Base-by-base conservation (phyloP, 2,797 vertebrate genomes). In the Emys orbicularis region DNA sequence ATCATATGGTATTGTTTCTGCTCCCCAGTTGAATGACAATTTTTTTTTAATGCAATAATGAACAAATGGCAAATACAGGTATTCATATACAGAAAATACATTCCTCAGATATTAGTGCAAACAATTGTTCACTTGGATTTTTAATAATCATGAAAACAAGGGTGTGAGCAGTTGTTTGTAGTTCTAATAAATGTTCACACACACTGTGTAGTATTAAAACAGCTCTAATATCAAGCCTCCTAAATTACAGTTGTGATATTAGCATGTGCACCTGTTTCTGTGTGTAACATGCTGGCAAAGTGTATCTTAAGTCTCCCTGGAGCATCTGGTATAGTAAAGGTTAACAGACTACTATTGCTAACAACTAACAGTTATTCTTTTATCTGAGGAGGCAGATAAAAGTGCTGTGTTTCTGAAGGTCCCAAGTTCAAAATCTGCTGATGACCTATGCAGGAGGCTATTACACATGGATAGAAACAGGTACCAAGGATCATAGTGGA, bases 351-450 rank as follows among this genome's bases (percentile, higher is more conserved):
- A 31, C n/a, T 91, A 50, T 0, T 80, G 25, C 54, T 81, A 8
- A 86, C 56, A 80, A 81, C 29, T 79, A 6, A 53, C 1, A 1
- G 5, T 18, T 56, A 0, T 1, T 1, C 0, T n/a, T 47, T 6
- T 34, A 44, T 53, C 85, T 84, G 41, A 89, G 25, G 86, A 81
- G 7, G 23, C 54, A 56, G 23, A 25, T 56, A 56, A 56, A 56
- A 83, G 53, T 13, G 12, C 6, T 86, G 11, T 3, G 4, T 15
- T 86, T 12, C 25, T 23, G 34, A 79, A 21, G 89, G 49, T 47
- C 68, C 21, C 3, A 8, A 37, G 1, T 49, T 6, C 59, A 12
- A 37, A 61, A 61, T 61, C 31, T 85, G 79, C 18, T 50, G 31
- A 47, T 29, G 13, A 74, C 54, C 34, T 23, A 23, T 6, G 16